Evolutionary conservation across 1,140 invertebrate species (phyloP).

Genomic region (Branchinecta lindahli): DNA sequence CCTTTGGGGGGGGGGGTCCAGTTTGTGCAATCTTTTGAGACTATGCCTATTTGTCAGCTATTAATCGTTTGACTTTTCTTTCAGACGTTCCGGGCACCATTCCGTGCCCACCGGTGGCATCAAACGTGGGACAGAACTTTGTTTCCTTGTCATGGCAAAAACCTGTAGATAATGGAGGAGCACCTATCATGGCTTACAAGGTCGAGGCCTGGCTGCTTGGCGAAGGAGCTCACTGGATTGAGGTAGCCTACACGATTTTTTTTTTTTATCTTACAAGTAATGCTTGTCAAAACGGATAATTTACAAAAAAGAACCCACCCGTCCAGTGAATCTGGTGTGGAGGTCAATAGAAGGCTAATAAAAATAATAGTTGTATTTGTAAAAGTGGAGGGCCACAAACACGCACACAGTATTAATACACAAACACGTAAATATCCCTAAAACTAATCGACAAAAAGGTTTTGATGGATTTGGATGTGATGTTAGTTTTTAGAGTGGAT

Average conservation of each 20-base stretch:
- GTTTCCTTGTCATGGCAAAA: constrained; percentile 65
- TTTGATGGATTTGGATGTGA: too few species aligned
- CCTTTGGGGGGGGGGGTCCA: too few species aligned
- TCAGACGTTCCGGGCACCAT: constrained; percentile 45
- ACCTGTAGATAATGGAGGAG: constrained; percentile 48
- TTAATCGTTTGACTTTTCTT: background rate
- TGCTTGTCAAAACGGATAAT: background rate
- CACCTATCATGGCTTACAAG: constrained; percentile 70
- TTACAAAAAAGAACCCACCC: background rate
- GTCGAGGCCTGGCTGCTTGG: constrained; percentile 79
- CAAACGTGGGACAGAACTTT: constrained; percentile 62
- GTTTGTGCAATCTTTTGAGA: too few species aligned
- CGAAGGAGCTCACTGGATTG: constrained; percentile 56
- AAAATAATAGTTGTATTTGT: too few species aligned
- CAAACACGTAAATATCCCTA: too few species aligned
- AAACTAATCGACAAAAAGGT: too few species aligned
- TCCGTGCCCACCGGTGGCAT: constrained; percentile 49
- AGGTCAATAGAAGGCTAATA: too few species aligned
- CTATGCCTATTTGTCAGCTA: background rate
- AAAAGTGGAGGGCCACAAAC: too few species aligned
- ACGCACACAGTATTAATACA: too few species aligned
- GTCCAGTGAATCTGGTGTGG: too few species aligned
- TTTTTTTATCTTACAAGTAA: too few species aligned
- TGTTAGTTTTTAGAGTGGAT: too few species aligned
- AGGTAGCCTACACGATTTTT: constrained; percentile 33